Evolutionary conservation across 2,888 invertebrate genomes (phyloP), one percentile per base, ranked within the genome.

Genomic region (Acanthosepion pharaonis): DNA sequence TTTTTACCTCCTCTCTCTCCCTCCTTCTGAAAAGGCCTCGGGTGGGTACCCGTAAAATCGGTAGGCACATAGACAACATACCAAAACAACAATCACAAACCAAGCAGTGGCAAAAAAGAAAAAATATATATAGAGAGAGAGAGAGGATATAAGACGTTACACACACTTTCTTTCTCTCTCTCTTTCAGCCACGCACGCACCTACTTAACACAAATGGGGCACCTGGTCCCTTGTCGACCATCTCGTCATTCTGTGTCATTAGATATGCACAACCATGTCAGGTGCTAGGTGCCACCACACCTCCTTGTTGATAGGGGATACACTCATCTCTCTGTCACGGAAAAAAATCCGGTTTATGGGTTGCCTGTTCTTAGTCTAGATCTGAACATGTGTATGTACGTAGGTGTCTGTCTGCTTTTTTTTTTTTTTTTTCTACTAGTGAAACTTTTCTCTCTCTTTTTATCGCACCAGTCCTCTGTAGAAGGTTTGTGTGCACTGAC

Each of bases 221-320:
- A 78, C 78, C 78, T 78, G 78, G 78, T 78, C 78, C 78, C 78
- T 78, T 78, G 78, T 33, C 78, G 78, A n/a, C 78, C 78, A 78
- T n/a, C 78, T 78, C 78, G n/a, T 78, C 78, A 33, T 23, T 78
- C n/a, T n/a, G 78, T 78, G 33, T 33, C n/a, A 78, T 78, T 33
- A 78, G n/a, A 78, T 78, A 78, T 78, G 78, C 78, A 78, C 78
- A 78, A 78, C 78, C 78, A 33, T 78, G 78, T 78, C 78, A 78
- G 78, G 78, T 33, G 78, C 33, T 78, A 78, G 78, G 78, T 78
- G 78, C 78, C 78, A 33, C 78, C 78, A 78, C n/a, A 78, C 78
- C n/a, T 11, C n/a, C 78, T 78, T n/a, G 78, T 78, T 78, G 78
- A 15, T 78, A 78, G 78, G n/a, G 78, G 33, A 78, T 33, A 78